A percentile compares a stretch with the other conserved stretches of the same genome.
These are phyloP conservation scores for Misgurnus mizolepis DNA, from an alignment of 2,113 vertebrate species.

Conservation along the genomic window DNA sequence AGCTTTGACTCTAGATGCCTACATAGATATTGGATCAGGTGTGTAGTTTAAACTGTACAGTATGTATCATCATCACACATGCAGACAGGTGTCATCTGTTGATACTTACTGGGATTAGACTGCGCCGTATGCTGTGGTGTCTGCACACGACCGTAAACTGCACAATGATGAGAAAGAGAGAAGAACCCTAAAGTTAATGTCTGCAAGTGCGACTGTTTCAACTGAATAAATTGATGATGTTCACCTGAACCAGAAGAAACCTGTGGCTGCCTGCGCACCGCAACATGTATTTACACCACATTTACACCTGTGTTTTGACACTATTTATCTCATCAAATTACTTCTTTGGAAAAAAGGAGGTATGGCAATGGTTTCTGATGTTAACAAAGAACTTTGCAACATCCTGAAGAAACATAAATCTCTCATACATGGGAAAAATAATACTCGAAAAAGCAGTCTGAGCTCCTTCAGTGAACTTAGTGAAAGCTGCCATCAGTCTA, in stretches of 20 bases:
- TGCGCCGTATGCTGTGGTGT: slow-evolving; percentile 61
- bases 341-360: background rate
- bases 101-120: slow-evolving; percentile 75
- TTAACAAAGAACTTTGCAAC: no score
- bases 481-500: no score
- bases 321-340: background rate
- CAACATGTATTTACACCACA: slow-evolving; percentile 50
- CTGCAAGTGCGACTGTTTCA: slow-evolving; percentile 32
- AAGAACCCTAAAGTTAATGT: slow-evolving; percentile 23
- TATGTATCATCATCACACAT: slow-evolving; percentile 10
- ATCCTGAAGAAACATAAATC: no score
- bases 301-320: slow-evolving; percentile 64
- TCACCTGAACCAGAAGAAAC: slow-evolving; percentile 73
- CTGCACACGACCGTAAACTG: slow-evolving; percentile 77
- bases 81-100: slow-evolving; percentile 47
- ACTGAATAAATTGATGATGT: slow-evolving; percentile 31
- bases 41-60: slow-evolving; percentile 21
- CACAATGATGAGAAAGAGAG: slow-evolving; percentile 61
- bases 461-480: no score
- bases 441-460: no score
- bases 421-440: no score
- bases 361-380: background rate
- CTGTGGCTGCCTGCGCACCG: slow-evolving; percentile 68
- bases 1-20: no score
- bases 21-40: background rate